Percentiles rank a stretch among this genome's conserved stretches.
phyloP scores from a whole-genome alignment of 2,888 invertebrate genomes.

The Ormyrus labotus region DNA sequence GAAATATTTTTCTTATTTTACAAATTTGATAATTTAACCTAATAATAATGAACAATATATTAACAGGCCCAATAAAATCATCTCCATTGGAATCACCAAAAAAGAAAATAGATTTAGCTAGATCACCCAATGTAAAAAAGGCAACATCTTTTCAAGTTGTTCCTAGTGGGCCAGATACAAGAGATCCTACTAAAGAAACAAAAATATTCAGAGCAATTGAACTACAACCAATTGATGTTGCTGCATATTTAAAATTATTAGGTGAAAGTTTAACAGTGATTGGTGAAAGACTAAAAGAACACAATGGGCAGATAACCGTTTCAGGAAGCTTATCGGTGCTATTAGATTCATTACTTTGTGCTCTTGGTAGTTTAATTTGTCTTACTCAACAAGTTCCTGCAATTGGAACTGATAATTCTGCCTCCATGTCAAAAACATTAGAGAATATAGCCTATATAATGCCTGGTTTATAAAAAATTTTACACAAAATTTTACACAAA shows the following conservation, averaged over 20 bases:
- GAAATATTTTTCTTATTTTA: constrained; percentile 1
- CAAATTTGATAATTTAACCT: not conserved
- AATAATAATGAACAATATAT: not conserved
- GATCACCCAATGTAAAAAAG: constrained; percentile 28
- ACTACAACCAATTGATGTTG: constrained; percentile 88
- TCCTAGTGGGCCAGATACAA: constrained; percentile 49
- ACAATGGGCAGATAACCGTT: constrained; percentile 96
- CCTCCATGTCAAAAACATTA: constrained; percentile 82
- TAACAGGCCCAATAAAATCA: constrained; percentile 43
- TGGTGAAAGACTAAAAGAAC: constrained; percentile 93
- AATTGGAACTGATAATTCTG: constrained; percentile 74
- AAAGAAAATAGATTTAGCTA: constrained; percentile 36
- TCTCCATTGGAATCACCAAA: constrained; percentile 40
- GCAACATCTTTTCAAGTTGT: not conserved
- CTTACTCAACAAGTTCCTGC: constrained; percentile 90
- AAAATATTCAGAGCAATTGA: constrained; percentile 55
- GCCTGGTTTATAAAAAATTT: constrained; percentile 70
- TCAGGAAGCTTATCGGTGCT: constrained; percentile 96
- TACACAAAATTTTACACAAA: not conserved
- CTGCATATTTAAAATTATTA: constrained; percentile 93
- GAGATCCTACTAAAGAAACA: constrained; percentile 54
- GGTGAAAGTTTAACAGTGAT: constrained; percentile 97
- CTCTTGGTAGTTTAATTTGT: constrained; percentile 91
- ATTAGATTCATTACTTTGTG: constrained; percentile 93
- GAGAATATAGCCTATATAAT: constrained; percentile 96